Conservation (phyloP, 2,888 invertebrate genomes). For the Sepioteuthis lessoniana region DNA sequence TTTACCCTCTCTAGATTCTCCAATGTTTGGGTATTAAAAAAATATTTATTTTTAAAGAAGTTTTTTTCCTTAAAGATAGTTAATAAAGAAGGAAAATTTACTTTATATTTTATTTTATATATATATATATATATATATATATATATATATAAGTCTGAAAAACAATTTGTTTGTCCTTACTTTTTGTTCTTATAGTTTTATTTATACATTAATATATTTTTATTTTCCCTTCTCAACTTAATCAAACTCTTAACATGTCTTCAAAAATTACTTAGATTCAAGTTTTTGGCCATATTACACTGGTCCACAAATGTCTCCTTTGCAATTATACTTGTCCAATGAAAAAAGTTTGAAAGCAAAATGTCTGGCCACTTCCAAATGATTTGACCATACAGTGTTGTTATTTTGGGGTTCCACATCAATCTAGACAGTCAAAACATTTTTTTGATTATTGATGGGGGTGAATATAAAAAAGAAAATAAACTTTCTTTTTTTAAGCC, state of each 20-base stretch:
- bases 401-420: slow-evolving; percentile 33
- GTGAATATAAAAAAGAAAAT: background rate
- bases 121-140: too few relatives aligned
- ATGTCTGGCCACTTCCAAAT: slow-evolving; percentile 18
- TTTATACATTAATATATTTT: background rate
- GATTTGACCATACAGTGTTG: slow-evolving; percentile 33
- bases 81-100: background rate
- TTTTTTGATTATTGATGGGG: background rate
- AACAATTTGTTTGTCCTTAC: background rate
- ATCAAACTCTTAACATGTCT: background rate
- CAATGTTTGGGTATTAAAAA: background rate
- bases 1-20: background rate
- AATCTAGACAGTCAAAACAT: background rate
- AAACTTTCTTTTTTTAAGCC: background rate
- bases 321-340: slow-evolving; percentile 8
- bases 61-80: too few relatives aligned
- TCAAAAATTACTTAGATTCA: background rate
- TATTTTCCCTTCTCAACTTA: background rate
- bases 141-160: background rate
- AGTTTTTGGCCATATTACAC: background rate
- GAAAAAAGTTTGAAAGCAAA: slow-evolving; percentile 18
- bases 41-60: too few relatives aligned
- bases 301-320: slow-evolving; percentile 20
- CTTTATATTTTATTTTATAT: background rate
- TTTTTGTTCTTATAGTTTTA: background rate